Conservation (phyloP, 2,888 invertebrate species). For the Argyresthia albistria region DNA sequence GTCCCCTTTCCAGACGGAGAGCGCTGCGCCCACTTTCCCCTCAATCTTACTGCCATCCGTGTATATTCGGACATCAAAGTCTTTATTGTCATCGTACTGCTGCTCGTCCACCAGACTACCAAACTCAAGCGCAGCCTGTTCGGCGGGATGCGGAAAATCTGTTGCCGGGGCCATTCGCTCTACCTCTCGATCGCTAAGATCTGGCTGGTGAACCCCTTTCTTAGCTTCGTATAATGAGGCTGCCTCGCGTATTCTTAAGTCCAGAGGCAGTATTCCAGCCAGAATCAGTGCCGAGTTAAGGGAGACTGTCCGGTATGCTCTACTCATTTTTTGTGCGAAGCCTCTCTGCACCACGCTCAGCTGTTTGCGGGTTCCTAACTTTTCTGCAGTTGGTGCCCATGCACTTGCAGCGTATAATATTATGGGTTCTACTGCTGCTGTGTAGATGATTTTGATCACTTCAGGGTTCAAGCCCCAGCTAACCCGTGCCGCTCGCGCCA, state of each 20-base stretch:
- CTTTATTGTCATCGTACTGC: background rate
- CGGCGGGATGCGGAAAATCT: background rate
- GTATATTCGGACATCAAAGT: too few relatives aligned
- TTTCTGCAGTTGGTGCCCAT: background rate
- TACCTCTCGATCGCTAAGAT: background rate
- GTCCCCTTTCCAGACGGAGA: background rate
- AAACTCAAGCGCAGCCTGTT: background rate
- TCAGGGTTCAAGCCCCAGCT: background rate
- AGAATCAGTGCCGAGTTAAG: background rate
- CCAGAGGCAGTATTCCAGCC: background rate
- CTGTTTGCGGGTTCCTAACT: background rate
- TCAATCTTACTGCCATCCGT: background rate
- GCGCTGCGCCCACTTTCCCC: background rate
- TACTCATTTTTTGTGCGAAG: background rate
- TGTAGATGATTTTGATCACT: background rate
- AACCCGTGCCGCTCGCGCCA: background rate
- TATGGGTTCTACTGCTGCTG: background rate
- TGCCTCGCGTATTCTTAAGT: background rate
- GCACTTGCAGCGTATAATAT: background rate
- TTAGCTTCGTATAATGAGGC: background rate
- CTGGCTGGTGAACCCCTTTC: background rate
- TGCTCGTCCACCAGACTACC: background rate
- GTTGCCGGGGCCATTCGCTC: background rate
- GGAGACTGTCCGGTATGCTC: background rate
- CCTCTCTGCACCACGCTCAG: background rate